Conservation (phyloP, 2,113 vertebrate genomes). For the Pachyramphus minor region DNA sequence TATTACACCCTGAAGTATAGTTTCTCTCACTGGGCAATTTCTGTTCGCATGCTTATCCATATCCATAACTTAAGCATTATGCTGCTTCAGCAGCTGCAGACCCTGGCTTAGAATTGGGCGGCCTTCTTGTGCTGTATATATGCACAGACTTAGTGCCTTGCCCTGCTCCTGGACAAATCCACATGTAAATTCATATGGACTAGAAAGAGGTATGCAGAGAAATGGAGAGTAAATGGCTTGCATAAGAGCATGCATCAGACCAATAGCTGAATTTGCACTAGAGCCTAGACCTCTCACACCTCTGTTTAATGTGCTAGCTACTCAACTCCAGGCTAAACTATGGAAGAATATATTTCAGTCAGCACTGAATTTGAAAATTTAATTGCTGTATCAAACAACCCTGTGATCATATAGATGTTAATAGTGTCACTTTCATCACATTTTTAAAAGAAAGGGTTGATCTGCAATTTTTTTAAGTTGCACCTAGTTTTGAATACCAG, state of each 20-base stretch:
- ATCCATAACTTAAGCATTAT: background rate
- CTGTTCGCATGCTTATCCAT: background rate
- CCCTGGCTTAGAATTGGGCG: background rate
- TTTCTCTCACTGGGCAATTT: background rate
- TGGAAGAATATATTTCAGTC: background rate
- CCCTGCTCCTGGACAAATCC: background rate
- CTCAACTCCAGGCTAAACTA: fast-evolving
- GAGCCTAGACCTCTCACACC: background rate
- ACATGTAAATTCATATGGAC: background rate
- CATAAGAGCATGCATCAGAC: background rate
- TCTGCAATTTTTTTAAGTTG: background rate
- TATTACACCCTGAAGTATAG: background rate
- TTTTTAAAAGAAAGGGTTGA: background rate
- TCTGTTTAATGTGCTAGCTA: background rate
- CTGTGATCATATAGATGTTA: background rate
- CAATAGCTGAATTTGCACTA: background rate
- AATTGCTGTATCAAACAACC: background rate
- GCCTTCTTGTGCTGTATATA: background rate
- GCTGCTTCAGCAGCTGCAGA: background rate
- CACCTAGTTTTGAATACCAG: background rate
- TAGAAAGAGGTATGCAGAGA: background rate
- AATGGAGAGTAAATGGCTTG: background rate
- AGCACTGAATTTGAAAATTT: background rate
- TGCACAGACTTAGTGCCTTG: background rate
- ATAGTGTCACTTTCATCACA: background rate